These are phyloP conservation scores for Campopleginae sp. DNA, from an alignment of 2,888 invertebrate genomes.

Conservation along the genomic window DNA sequence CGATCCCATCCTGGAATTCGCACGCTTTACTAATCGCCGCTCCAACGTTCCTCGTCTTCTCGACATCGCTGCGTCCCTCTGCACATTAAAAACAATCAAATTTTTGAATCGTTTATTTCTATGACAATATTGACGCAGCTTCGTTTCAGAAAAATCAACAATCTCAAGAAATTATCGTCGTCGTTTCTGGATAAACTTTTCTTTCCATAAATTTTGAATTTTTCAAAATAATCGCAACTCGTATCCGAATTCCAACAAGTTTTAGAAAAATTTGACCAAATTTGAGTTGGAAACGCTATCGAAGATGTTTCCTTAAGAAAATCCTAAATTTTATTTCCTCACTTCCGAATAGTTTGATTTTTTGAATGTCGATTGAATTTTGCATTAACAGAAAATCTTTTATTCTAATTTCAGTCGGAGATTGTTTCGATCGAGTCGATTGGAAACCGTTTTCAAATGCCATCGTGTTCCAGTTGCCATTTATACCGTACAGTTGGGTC, in stretches of 20 bases:
- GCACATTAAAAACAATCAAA: neutral
- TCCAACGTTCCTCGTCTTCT: conserved; percentile 43
- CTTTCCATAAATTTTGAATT: neutral
- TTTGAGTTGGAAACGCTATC: too few relatives aligned
- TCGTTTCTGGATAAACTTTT: neutral
- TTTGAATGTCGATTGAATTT: too few relatives aligned
- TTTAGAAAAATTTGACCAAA: too few relatives aligned
- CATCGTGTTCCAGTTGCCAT: conserved; percentile 53
- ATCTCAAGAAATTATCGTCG: neutral
- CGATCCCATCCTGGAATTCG: neutral
- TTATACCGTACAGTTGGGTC: conserved; percentile 45
- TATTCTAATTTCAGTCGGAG: too few relatives aligned
- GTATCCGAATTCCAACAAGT: too few relatives aligned
- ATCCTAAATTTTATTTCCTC: too few relatives aligned
- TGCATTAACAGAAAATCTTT: too few relatives aligned
- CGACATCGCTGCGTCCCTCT: conserved; percentile 52
- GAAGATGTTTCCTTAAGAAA: too few relatives aligned
- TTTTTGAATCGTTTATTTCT: too few relatives aligned
- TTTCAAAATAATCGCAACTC: too few relatives aligned
- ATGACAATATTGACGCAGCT: neutral
- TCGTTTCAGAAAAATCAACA: neutral
- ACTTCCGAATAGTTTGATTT: too few relatives aligned
- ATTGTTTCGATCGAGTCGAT: neutral
- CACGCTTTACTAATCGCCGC: neutral
- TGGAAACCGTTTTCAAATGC: conserved; percentile 22